Percentiles rank a stretch among this genome's conserved stretches.
Conservation (phyloP, 2,113 vertebrate genomes). For the Garra rufa region DNA sequence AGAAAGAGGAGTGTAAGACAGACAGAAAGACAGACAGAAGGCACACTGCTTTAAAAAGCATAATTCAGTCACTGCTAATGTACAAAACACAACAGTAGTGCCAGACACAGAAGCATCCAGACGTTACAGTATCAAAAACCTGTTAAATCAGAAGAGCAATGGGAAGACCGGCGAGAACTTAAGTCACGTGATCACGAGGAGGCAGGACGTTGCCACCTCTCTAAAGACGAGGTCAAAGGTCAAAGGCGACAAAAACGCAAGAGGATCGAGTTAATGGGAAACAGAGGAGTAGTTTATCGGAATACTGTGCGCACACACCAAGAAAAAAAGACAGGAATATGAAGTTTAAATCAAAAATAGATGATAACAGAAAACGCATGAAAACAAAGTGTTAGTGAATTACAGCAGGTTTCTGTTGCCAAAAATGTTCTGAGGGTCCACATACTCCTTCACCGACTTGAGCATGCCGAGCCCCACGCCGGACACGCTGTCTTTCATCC, state of each 20-base stretch:
- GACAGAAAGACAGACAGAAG: slow-evolving; percentile 73
- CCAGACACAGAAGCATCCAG: slow-evolving; percentile 47
- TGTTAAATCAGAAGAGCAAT: slow-evolving; percentile 34
- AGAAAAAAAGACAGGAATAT: slow-evolving; percentile 42
- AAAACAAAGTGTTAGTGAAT: slow-evolving; percentile 55
- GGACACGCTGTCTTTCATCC: slow-evolving; percentile 94
- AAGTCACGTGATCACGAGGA: slow-evolving; percentile 11
- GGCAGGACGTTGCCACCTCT: background rate
- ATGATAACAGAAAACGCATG: slow-evolving; percentile 54
- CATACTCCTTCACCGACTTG: slow-evolving; percentile 93
- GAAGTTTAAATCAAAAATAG: slow-evolving; percentile 63
- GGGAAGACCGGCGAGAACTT: slow-evolving; percentile 56
- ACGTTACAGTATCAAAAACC: slow-evolving; percentile 53
- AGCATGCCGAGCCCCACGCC: slow-evolving; percentile 94
- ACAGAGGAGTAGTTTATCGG: slow-evolving; percentile 11
- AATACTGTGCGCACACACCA: background rate
- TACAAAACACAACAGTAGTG: slow-evolving; percentile 65
- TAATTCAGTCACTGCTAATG: slow-evolving; percentile 50
- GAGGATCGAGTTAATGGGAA: background rate
- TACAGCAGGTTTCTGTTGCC: slow-evolving; percentile 98
- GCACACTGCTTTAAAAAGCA: slow-evolving; percentile 76
- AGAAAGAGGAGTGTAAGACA: slow-evolving; percentile 60
- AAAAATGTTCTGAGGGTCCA: slow-evolving; percentile 97
- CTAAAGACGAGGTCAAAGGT: background rate
- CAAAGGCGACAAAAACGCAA: slow-evolving; percentile 24